Percentiles rank a stretch among this genome's conserved stretches.
Evolutionary conservation across 2,888 invertebrate species (phyloP).

Genomic region (Noctua janthina): DNA sequence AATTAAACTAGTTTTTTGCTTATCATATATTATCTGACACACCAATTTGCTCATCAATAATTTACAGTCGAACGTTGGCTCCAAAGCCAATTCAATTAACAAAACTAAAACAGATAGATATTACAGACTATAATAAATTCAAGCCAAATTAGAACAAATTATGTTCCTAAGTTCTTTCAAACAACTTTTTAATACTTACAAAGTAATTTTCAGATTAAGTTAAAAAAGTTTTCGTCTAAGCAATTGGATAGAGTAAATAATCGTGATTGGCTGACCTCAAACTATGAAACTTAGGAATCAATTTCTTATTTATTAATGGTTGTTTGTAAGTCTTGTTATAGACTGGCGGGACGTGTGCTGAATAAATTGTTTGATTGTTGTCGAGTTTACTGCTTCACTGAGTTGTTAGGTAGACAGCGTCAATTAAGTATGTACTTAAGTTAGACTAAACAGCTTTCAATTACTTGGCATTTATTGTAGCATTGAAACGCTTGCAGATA

Average conservation of each 20-base stretch:
- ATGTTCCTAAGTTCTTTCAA: slow-evolving; percentile 35
- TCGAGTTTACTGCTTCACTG: background rate
- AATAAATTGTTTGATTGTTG: slow-evolving; percentile 24
- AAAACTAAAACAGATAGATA: slow-evolving; percentile 18
- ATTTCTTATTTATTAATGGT: slow-evolving; percentile 53
- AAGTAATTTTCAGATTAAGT: slow-evolving; percentile 56
- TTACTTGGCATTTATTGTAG: background rate
- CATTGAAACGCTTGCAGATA: background rate
- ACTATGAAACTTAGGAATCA: slow-evolving; percentile 49
- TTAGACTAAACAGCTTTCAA: background rate
- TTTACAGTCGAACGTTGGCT: slow-evolving; percentile 8
- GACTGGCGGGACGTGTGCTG: background rate
- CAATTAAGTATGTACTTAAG: slow-evolving; percentile 22
- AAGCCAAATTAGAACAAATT: slow-evolving; percentile 49
- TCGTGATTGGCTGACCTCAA: slow-evolving; percentile 35
- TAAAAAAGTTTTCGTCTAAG: slow-evolving; percentile 45
- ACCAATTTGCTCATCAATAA: slow-evolving; percentile 27
- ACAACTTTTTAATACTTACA: slow-evolving; percentile 47
- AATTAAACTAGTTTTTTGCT: background rate
- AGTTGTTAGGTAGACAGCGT: slow-evolving; percentile 6
- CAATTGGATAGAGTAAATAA: slow-evolving; percentile 45
- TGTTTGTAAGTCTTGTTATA: slow-evolving; percentile 25
- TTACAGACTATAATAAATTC: slow-evolving; percentile 28
- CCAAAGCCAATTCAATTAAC: slow-evolving; percentile 28
- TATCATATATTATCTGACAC: background rate